A percentile compares a stretch with the other conserved stretches of the same genome.
Evolutionary conservation across 2,888 invertebrate species (phyloP).

Genomic region (Sycophila texana): DNA sequence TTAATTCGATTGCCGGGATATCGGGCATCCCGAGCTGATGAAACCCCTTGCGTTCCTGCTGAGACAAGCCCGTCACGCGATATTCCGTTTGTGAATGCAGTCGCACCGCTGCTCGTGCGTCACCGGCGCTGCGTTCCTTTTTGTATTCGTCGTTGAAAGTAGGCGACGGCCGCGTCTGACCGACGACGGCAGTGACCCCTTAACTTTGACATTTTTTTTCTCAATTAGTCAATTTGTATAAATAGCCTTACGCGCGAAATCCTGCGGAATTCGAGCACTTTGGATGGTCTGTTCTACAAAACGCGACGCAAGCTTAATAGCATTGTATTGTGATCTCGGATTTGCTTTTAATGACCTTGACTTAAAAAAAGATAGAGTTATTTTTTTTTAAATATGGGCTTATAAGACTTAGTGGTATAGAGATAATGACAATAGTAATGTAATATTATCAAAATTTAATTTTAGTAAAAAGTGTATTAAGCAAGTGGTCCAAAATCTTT

Average conservation of each 20-base stretch:
- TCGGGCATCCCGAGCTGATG: constrained; percentile 64
- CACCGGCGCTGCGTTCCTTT: constrained; percentile 18
- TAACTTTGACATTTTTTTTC: constrained; percentile 44
- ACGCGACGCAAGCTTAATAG: neutral
- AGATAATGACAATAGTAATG: no score
- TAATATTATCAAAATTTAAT: no score
- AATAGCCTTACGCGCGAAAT: constrained; percentile 20
- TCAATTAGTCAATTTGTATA: constrained; percentile 27
- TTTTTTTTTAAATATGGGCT: no score
- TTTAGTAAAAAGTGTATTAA: no score
- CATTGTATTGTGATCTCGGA: neutral
- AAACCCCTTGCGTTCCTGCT: constrained; percentile 73
- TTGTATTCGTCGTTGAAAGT: constrained; percentile 17
- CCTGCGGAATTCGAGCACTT: neutral
- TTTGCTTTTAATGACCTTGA: no score
- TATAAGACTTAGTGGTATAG: no score
- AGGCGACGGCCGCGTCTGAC: neutral
- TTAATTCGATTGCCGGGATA: constrained; percentile 71
- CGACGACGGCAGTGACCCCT: constrained; percentile 44
- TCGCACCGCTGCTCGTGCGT: constrained; percentile 29
- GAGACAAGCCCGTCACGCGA: constrained; percentile 73
- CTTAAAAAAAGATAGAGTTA: no score
- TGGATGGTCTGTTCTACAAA: constrained; percentile 2
- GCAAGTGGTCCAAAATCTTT: no score
- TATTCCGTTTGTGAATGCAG: constrained; percentile 61